Conservation (phyloP, 2,113 vertebrate species). For the Seriola aureovittata region DNA sequence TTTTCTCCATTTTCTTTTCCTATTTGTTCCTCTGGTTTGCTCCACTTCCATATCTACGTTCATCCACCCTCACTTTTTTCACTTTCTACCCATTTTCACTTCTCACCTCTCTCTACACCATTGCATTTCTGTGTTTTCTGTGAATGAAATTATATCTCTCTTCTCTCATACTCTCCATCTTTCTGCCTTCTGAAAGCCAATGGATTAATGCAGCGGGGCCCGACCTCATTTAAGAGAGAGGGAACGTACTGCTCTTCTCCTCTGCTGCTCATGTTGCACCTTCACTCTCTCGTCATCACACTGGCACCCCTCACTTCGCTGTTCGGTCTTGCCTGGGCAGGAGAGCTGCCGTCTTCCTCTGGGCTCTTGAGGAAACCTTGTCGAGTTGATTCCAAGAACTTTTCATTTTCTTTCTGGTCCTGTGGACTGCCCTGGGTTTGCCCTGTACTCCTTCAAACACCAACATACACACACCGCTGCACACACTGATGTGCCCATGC, state of each 20-base stretch:
- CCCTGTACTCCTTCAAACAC: constrained; percentile 20
- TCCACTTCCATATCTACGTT: constrained; percentile 8
- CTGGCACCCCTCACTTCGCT: constrained; percentile 26
- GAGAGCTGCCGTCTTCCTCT: constrained; percentile 44
- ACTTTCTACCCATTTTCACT: not conserved
- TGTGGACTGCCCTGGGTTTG: constrained; percentile 27
- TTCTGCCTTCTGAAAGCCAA: constrained; percentile 7
- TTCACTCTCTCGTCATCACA: constrained; percentile 42
- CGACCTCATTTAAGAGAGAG: constrained; percentile 55
- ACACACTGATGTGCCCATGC: constrained; percentile 21
- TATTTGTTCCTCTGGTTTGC: constrained; percentile 14
- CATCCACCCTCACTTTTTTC: not conserved
- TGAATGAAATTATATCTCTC: constrained; percentile 1
- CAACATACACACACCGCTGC: not conserved
- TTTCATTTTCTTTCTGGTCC: constrained; percentile 52
- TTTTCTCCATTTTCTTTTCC: constrained; percentile 5
- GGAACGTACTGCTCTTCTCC: constrained; percentile 13
- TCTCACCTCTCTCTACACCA: not conserved
- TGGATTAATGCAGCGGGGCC: constrained; percentile 14
- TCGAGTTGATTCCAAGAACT: constrained; percentile 50
- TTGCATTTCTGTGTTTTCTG: not conserved
- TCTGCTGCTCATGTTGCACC: constrained; percentile 31
- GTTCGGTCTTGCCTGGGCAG: constrained; percentile 53
- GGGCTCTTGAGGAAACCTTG: constrained; percentile 49
- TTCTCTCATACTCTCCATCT: not conserved